A percentile compares a stretch with the other conserved stretches of the same genome.
Evolutionary conservation across 2,888 invertebrate species (phyloP).

Genomic region (Folsomia manolachei): DNA sequence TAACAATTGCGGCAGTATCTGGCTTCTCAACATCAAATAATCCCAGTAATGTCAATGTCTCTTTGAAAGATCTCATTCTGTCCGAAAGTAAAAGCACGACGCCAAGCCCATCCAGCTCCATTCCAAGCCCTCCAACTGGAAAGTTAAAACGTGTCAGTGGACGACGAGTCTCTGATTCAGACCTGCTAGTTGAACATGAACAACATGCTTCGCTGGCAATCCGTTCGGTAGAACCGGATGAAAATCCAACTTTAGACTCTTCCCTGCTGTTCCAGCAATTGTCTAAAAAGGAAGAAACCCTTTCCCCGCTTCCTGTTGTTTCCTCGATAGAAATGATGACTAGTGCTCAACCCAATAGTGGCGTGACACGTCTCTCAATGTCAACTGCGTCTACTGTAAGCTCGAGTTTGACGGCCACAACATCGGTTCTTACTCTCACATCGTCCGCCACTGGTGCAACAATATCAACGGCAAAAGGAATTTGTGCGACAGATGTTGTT

Average conservation of each 20-base stretch:
- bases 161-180: neutral
- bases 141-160: slow-evolving; percentile 5
- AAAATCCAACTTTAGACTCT: neutral
- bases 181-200: neutral
- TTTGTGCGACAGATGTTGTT: neutral
- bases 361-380: neutral
- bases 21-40: neutral
- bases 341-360: neutral
- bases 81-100: neutral
- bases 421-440: slow-evolving; percentile 14
- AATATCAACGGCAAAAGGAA: neutral
- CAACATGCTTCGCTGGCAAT: neutral
- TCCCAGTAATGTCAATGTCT: neutral
- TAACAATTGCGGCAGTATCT: neutral
- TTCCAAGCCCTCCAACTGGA: slow-evolving; percentile 4
- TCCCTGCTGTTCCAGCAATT: slow-evolving; percentile 13
- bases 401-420: neutral
- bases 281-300: slow-evolving; percentile 14
- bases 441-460: slow-evolving; percentile 15
- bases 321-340: neutral
- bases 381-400: neutral
- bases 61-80: slow-evolving; percentile 21
- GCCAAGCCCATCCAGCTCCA: neutral
- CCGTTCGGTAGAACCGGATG: neutral
- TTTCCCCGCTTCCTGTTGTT: neutral